Conservation (phyloP, 2,113 vertebrate genomes). For the Ancistrus triradiatus region DNA sequence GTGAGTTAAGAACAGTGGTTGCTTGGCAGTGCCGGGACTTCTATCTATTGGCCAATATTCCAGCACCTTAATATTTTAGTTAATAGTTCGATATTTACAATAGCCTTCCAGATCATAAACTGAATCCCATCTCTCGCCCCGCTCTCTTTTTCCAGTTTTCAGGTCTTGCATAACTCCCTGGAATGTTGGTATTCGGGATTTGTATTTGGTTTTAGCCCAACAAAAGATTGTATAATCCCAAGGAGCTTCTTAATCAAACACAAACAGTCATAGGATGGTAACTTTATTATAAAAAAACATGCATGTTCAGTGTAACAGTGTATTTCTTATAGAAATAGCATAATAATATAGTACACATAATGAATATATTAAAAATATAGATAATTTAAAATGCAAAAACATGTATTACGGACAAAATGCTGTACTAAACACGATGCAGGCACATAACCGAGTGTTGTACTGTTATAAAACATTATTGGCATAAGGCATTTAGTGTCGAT, state of each 20-base stretch:
- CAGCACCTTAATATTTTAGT: no score
- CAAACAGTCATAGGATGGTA: not conserved
- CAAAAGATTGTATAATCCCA: not conserved
- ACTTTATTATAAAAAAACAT: constrained; percentile 23
- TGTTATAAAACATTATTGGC: no score
- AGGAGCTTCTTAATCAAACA: not conserved
- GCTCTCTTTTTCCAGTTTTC: no score
- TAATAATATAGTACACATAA: not conserved
- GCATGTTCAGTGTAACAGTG: not conserved
- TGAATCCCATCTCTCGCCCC: no score
- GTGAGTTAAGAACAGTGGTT: no score
- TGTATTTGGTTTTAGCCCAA: not conserved
- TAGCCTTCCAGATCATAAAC: no score
- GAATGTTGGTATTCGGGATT: constrained; percentile 1
- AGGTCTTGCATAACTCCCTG: not conserved
- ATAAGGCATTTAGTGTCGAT: no score
- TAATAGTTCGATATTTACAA: no score
- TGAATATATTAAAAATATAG: not conserved
- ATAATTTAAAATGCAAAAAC: not conserved
- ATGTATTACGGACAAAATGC: no score
- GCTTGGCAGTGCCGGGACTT: no score
- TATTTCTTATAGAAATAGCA: not conserved
- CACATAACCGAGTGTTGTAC: no score
- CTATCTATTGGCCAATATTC: no score
- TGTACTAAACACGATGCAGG: not conserved